Conservation (phyloP, 2,888 invertebrate genomes). For the Philhelius pedissequus region DNA sequence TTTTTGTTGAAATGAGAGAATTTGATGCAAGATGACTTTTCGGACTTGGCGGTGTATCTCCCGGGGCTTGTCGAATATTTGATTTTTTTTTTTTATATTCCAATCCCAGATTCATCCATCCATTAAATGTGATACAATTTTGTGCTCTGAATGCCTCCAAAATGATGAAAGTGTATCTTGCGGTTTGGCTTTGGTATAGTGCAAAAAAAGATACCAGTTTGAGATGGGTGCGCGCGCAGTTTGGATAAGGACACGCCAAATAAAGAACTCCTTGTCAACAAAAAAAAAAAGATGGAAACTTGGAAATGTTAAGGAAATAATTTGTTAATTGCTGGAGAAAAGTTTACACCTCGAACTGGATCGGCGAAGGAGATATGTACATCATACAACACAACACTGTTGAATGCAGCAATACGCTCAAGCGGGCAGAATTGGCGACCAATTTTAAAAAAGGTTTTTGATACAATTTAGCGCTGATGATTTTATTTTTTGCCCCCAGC, state of each 20-base stretch:
- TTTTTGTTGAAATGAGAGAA: constrained; percentile 22
- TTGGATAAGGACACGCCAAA: constrained; percentile 4
- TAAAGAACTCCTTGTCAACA: background rate
- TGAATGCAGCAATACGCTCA: background rate
- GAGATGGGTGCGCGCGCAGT: constrained; percentile 53
- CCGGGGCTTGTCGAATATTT: constrained; percentile 39
- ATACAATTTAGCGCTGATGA: constrained; percentile 66
- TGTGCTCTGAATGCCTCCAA: constrained; percentile 27
- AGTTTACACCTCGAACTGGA: constrained; percentile 47
- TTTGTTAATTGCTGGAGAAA: constrained; percentile 65
- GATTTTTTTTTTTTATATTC: constrained; percentile 17
- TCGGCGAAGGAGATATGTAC: background rate
- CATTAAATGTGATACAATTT: constrained; percentile 43
- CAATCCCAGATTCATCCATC: constrained; percentile 37
- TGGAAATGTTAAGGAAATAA: constrained; percentile 58
- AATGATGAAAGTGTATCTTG: constrained; percentile 1
- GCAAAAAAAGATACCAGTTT: constrained; percentile 44
- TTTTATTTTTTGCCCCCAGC: constrained; percentile 50
- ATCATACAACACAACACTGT: background rate
- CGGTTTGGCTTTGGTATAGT: background rate
- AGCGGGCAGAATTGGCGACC: constrained; percentile 18
- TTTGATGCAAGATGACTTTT: constrained; percentile 62
- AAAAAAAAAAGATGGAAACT: background rate
- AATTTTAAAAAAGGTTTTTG: constrained; percentile 47
- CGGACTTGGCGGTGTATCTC: constrained; percentile 7